Conservation (phyloP, 2,888 invertebrate species). For the Synergus itoensis region DNA sequence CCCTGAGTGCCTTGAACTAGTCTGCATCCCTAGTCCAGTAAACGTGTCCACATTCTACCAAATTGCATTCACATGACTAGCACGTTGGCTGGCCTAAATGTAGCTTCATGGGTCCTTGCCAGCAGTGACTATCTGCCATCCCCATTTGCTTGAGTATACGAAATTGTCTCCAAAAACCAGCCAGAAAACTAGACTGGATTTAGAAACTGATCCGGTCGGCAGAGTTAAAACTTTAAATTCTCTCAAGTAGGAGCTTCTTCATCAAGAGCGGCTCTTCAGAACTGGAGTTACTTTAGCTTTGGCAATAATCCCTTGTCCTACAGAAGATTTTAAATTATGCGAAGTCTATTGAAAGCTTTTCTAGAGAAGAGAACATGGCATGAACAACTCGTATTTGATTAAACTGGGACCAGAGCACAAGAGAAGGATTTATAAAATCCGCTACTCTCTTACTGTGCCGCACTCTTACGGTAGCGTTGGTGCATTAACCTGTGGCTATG, state of each 20-base stretch:
- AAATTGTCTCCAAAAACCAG: slow-evolving; percentile 23
- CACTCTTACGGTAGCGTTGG: too few relatives aligned
- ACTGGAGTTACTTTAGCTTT: not conserved
- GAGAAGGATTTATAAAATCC: too few relatives aligned
- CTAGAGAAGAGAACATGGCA: too few relatives aligned
- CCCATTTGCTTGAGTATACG: slow-evolving; percentile 24
- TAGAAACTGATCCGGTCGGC: slow-evolving; percentile 14
- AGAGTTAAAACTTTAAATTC: slow-evolving; percentile 20
- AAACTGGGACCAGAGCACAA: too few relatives aligned
- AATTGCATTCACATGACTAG: slow-evolving; percentile 33
- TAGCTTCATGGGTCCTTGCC: slow-evolving; percentile 38
- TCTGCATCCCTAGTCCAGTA: slow-evolving; percentile 14
- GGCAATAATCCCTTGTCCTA: not conserved
- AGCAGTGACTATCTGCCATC: slow-evolving; percentile 33
- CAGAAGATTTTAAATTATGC: not conserved
- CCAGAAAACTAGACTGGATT: slow-evolving; percentile 10
- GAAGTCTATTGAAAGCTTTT: too few relatives aligned
- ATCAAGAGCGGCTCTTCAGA: slow-evolving; percentile 7
- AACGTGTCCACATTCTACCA: slow-evolving; percentile 20
- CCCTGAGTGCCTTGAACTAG: slow-evolving; percentile 7
- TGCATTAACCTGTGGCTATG: too few relatives aligned
- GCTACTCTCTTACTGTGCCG: too few relatives aligned
- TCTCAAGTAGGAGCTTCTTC: slow-evolving; percentile 5
- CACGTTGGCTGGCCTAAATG: slow-evolving; percentile 35
- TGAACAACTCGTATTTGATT: too few relatives aligned